Percentiles rank a stretch among this genome's conserved stretches.
These are phyloP conservation scores for Denticeps clupeoides DNA, from an alignment of 2,797 vertebrate species.

Conservation along the genomic window DNA sequence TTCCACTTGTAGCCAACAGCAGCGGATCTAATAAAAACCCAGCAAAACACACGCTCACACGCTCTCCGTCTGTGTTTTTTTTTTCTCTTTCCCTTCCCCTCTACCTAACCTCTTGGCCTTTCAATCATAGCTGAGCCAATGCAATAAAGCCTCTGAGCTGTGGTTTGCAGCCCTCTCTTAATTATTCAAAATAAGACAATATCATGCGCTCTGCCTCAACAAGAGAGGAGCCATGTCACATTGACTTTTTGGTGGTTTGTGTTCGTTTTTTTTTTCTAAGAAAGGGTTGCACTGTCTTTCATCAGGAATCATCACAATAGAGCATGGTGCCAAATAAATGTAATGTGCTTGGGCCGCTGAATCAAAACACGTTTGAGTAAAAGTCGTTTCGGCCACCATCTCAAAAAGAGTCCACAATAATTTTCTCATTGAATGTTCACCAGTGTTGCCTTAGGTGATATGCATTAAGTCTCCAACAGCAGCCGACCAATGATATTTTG, in stretches of 20 bases:
- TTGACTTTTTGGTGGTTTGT: not conserved
- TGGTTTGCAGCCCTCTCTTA: conserved; percentile 62
- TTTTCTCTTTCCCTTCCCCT: conserved; percentile 19
- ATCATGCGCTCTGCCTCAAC: conserved; percentile 48
- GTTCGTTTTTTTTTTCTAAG: not conserved
- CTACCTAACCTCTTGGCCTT: conserved; percentile 35
- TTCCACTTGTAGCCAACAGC: conserved; percentile 51
- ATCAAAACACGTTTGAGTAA: not conserved
- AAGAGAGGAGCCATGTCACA: not conserved
- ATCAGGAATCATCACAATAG: not conserved
- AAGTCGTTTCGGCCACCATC: conserved; percentile 47
- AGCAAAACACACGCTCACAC: conserved; percentile 42
- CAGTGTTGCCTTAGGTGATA: conserved; percentile 64
- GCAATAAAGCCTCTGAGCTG: conserved; percentile 59
- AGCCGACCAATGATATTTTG: conserved; percentile 64
- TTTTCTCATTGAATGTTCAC: conserved; percentile 59
- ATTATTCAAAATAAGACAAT: conserved; percentile 70
- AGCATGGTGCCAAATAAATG: not conserved
- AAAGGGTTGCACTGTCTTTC: not conserved
- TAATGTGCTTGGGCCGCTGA: not conserved
- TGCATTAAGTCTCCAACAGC: conserved; percentile 62
- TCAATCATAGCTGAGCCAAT: conserved; percentile 65
- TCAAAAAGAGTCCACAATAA: conserved; percentile 47
- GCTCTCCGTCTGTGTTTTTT: conserved; percentile 19
- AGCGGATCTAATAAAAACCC: conserved; percentile 55